Base-by-base conservation (phyloP, 1,140 invertebrate genomes). In the Macrostomum lignano region DNA sequence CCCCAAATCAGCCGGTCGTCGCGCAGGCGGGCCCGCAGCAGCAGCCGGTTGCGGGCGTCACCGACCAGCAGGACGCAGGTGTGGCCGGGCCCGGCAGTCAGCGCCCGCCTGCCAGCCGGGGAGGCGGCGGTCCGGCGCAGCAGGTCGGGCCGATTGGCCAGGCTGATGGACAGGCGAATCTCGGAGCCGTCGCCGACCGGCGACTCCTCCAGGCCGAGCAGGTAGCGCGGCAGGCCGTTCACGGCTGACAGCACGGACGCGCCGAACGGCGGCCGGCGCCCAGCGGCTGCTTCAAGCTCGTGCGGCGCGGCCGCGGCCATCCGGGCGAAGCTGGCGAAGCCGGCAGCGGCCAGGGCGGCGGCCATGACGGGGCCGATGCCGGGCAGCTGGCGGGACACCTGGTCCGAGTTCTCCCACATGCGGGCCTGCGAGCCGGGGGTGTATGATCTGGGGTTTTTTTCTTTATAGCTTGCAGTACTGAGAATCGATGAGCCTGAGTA, bases 351-450 rank as follows among this genome's bases (percentile, higher is more conserved):
- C 7, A 76, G 47, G n/a, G 63, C 42, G n/a, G 51, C 58, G 17
- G 70, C 67, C 19, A 71, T 60, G 5, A 63, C 60, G 5, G 46
- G 43, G 32, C 54, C 72, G 36, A 76, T 72, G 25, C 67, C 67
- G 35, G 65, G 64, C 10, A 76, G 45, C 45, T 75, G 73, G 43
- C 65, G 65, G 15, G 65, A 58, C n/a, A 74, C 62, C 48, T 63
- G 67, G 14, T 53, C 59, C 0, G 71, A 72, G 44, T 74, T 67
- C 43, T 74, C 70, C 73, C 73, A 76, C 11, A 75, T 46, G 40
- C 64, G 61, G 2, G 66, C 61, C 17, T 53, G 46, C 31, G 74
- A 58, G n/a, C n/a, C n/a, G n/a, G n/a, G n/a, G n/a, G n/a, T n/a
- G n/a, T n/a, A n/a, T n/a, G n/a, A n/a, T n/a, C n/a, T n/a, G n/a